Evolutionary conservation across 2,888 invertebrate genomes (phyloP), one percentile per base, ranked within the genome.

Genomic region (Drosophila paramelanica): DNA sequence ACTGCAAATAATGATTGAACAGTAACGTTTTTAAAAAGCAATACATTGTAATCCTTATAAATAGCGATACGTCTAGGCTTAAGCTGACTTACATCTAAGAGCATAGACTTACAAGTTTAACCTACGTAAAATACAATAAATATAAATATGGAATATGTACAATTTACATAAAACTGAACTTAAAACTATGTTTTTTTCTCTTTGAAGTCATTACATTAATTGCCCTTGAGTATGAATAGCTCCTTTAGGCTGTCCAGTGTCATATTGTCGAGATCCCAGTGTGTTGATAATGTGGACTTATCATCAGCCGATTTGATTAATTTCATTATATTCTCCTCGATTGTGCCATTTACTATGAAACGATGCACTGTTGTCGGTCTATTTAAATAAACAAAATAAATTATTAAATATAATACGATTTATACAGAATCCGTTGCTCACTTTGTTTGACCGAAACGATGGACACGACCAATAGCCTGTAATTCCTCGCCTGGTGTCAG

Each of bases 381-480:
- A 8, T 41, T 41, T 8, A 6, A 8, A 57, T 47, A 43, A 14
- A 45, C 0, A 11, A 0, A 20, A 41, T 27, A 41, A 6, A 27
- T 27, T 17, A 11, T 8, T 49, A 13, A 38, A 23, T 31, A 10
- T 2, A 7, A 11, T n/a, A 41, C n/a, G 14, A 14, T 6, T 25
- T 36, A 4, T 13, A 1, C 0, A 31, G 20, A 5, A 8, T 7
- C 0, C 1, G 41, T 17, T 13, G 73, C 80, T 85, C 79, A 95
- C 95, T 93, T 95, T 1, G 94, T 95, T 92, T 97, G 97, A 0
- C 97, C 97, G 75, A 97, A 96, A 41, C 97, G 93, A 92, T 96
- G 96, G 13, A 97, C 94, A 65, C 97, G 92, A 0, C 96, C 96
- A 61, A 97, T 94, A 1, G 96, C 96, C 92, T 97, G 96, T 13